Evolutionary conservation across 2,888 invertebrate genomes (phyloP).

Genomic region (Petrolisthes cinctipes): DNA sequence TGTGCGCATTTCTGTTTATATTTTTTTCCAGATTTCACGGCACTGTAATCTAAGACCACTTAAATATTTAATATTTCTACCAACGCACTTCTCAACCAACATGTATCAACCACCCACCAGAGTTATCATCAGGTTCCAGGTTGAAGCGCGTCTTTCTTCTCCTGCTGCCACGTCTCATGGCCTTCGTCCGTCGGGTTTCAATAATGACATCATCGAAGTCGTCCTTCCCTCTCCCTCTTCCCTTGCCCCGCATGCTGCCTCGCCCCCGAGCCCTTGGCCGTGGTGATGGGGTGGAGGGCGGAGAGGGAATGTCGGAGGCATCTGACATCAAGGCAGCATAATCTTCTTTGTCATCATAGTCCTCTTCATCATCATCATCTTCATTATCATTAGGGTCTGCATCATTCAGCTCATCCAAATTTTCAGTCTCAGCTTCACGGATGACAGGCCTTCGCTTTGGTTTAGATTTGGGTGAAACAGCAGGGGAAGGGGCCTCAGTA

Average conservation of each 20-base stretch:
- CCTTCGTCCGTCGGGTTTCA: slow-evolving; percentile 11
- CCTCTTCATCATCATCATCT: slow-evolving; percentile 16
- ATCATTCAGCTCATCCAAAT: not conserved
- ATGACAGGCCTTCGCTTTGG: not conserved
- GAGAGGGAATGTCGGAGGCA: slow-evolving; percentile 45
- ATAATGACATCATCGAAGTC: not conserved
- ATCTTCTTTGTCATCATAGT: slow-evolving; percentile 23
- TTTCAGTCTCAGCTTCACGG: not conserved
- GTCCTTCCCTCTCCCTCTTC: slow-evolving; percentile 28
- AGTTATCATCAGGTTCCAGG: slow-evolving; percentile 49
- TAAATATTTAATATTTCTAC: not conserved
- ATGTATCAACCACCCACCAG: slow-evolving; percentile 30
- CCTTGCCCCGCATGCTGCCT: slow-evolving; percentile 17
- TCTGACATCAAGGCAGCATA: slow-evolving; percentile 29
- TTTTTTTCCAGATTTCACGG: no score
- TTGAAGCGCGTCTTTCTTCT: slow-evolving; percentile 50
- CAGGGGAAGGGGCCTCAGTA: not conserved
- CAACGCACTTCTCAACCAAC: not conserved
- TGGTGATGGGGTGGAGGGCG: slow-evolving; percentile 49
- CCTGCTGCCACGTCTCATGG: slow-evolving; percentile 42
- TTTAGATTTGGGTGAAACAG: not conserved
- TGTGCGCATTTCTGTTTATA: no score
- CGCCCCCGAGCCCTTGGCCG: slow-evolving; percentile 32
- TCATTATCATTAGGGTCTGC: not conserved
- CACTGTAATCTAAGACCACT: no score